Evolutionary conservation across 2,113 vertebrate species (phyloP).

Genomic region (Neolamprologus devosi): DNA sequence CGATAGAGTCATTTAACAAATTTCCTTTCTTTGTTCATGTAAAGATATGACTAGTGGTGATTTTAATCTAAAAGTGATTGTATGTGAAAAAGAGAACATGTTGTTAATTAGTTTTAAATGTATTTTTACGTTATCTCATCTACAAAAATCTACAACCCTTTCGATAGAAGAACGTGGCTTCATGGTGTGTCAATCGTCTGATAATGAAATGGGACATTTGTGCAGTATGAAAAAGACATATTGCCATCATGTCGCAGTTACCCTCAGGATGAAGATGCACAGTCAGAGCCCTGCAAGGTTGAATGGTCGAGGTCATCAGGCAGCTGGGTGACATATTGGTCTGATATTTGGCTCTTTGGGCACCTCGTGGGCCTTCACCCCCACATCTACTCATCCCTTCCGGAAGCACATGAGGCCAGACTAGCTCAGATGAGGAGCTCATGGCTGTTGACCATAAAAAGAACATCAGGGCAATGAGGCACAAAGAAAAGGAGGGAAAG

Average conservation of each 20-base stretch:
- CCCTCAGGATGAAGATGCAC: constrained; percentile 44
- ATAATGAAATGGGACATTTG: background rate
- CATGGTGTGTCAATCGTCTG: background rate
- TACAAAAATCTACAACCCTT: background rate
- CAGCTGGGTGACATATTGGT: constrained; percentile 64
- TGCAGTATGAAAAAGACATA: constrained; percentile 24
- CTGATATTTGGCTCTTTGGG: constrained; percentile 46
- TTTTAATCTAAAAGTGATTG: background rate
- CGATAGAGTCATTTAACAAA: background rate
- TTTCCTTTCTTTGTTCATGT: background rate
- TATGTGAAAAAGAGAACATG: background rate
- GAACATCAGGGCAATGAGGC: constrained; percentile 99
- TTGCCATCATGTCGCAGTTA: constrained; percentile 1
- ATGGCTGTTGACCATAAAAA: constrained; percentile 98
- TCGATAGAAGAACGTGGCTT: background rate
- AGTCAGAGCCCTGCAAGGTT: constrained; percentile 73
- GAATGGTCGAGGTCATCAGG: constrained; percentile 60
- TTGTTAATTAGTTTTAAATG: background rate
- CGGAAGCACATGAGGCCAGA: constrained; percentile 52
- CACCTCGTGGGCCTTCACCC: constrained; percentile 46
- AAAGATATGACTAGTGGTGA: background rate
- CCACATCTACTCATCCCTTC: constrained; percentile 31
- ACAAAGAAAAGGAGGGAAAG: constrained; percentile 31
- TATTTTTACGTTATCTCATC: background rate
- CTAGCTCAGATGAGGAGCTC: constrained; percentile 84